phyloP scores from a whole-genome alignment of 2,888 invertebrate species.

The Dasysyrphus tricinctus region DNA sequence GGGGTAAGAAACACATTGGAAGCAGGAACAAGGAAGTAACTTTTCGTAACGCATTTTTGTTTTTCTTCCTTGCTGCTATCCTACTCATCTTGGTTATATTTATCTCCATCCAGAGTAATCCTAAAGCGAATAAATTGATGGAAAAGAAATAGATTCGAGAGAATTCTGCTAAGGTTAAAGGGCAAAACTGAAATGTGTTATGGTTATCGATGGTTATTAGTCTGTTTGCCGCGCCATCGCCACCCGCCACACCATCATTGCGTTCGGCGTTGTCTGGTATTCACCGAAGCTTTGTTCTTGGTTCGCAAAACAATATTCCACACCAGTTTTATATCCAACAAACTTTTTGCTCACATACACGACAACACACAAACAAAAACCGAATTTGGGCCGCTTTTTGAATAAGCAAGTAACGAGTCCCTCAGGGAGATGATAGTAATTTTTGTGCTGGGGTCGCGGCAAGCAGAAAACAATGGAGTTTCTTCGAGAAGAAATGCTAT shows the following conservation, averaged over 20 bases:
- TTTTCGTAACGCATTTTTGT: constrained; percentile 45
- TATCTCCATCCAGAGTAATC: constrained; percentile 35
- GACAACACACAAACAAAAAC: not conserved
- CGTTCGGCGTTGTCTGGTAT: constrained; percentile 4
- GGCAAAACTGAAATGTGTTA: constrained; percentile 60
- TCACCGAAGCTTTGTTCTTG: constrained; percentile 15
- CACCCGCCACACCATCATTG: not conserved
- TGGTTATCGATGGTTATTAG: constrained; percentile 68
- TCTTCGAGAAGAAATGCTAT: constrained; percentile 3
- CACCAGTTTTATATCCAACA: not conserved
- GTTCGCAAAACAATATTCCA: constrained; percentile 33
- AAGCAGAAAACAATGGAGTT: constrained; percentile 56
- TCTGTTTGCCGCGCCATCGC: not conserved
- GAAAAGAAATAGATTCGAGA: constrained; percentile 42
- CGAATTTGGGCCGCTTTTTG: constrained; percentile 31
- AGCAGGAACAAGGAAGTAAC: constrained; percentile 62
- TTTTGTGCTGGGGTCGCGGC: constrained; percentile 24
- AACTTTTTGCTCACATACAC: not conserved
- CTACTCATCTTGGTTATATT: constrained; percentile 7
- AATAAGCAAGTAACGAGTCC: constrained; percentile 50
- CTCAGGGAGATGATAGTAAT: constrained; percentile 35
- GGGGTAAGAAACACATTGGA: constrained; percentile 59
- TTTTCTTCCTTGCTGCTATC: not conserved
- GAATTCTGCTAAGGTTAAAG: constrained; percentile 48
- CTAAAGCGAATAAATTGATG: constrained; percentile 54